These are phyloP conservation scores for Cryptomyrus ogoouensis DNA, from an alignment of 2,113 vertebrate species.

Conservation along the genomic window DNA sequence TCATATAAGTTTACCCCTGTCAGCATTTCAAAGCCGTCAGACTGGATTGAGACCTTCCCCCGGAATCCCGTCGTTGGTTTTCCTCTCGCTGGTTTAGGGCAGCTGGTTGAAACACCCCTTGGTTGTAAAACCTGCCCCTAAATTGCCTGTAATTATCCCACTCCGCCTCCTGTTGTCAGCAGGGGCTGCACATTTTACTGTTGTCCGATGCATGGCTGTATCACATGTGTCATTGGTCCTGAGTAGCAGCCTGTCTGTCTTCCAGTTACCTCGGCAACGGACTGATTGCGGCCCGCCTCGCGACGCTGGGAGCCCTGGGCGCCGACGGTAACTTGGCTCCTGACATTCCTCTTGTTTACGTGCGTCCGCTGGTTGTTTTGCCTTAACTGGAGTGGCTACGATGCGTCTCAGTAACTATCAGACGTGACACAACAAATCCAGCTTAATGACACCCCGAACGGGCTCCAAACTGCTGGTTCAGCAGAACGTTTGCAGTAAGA, in stretches of 20 bases:
- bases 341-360: neutral
- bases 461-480: conserved; percentile 2
- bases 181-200: neutral
- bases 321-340: conserved; percentile 66
- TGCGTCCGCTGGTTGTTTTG: neutral
- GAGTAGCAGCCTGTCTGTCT: conserved; percentile 26
- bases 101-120: neutral
- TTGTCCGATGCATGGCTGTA: neutral
- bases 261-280: conserved; percentile 92
- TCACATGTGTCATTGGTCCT: neutral
- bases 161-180: neutral
- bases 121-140: conserved; percentile 12
- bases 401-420: neutral
- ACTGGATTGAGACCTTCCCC: neutral
- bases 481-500: neutral
- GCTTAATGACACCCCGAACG: neutral
- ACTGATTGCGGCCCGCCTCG: conserved; percentile 80
- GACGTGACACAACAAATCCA: neutral
- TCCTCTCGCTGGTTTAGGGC: neutral
- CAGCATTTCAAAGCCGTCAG: neutral
- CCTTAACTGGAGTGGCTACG: neutral
- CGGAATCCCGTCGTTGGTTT: neutral
- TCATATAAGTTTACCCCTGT: neutral
- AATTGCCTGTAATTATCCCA: conserved; percentile 6
- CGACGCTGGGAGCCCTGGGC: conserved; percentile 81